Base-by-base conservation (phyloP, 2,888 invertebrate species). In the Serrognathus titanus region DNA sequence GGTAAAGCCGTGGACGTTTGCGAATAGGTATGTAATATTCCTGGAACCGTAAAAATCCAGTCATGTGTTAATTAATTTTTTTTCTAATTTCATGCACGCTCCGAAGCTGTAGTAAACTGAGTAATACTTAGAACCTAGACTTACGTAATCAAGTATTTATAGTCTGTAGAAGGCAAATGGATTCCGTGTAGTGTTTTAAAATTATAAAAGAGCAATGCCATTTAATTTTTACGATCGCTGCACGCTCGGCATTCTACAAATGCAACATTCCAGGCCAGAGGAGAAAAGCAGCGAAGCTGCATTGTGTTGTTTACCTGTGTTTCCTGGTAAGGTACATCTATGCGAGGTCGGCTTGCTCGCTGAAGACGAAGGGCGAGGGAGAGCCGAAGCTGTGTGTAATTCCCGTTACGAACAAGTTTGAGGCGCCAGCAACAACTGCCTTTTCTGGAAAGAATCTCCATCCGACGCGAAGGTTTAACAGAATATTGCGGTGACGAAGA, bases 361-460 rank as follows among this genome's bases (percentile, higher is more conserved):
- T 10, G 39, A 45, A 40, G 49, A 31, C 12, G 56, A 53, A 57
- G 60, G 52, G 57, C 56, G 58, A 53, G 57, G 52, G 58, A 43
- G 16, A 43, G 16, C 39, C 6, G 47, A 38, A 13, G 38, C 51
- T 54, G 37, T 54, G 37, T 54, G 59, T 41, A 56, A 59, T 59
- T 67, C 65, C 67, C 67, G 67, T 67, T 67, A 67, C 48, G 64
- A 66, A 68, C 68, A 61, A 65, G 68, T 68, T 61, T 56, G 60
- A 67, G 68, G 68, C 68, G 68, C 68, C 67, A 63, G 60, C 57
- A 57, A 63, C 64, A 55, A 65, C 61, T 65, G 55, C 66, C 65
- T 59, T 66, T 66, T 65, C 62, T 61, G 65, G 66, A 59, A 63
- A 61, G 63, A 66, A 63, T 65, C 66, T 63, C 61, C 57, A 60